phyloP scores from a whole-genome alignment of 2,797 vertebrate genomes.

The Spizella passerina region DNA sequence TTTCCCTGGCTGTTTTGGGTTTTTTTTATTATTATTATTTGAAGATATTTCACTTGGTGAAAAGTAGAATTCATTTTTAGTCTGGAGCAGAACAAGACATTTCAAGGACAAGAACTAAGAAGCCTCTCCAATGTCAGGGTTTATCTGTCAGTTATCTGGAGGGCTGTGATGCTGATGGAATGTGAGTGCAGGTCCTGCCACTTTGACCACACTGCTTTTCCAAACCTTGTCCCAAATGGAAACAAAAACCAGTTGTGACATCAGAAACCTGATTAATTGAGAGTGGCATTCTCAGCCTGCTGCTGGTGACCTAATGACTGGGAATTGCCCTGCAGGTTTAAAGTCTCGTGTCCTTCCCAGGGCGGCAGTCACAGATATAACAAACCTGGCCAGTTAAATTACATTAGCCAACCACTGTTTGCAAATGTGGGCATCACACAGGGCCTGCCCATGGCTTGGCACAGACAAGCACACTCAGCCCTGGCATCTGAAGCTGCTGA shows the following conservation, averaged over 20 bases:
- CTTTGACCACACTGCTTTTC: not conserved
- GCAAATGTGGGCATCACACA: not conserved
- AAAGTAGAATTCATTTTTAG: not conserved
- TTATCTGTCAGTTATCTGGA: not conserved
- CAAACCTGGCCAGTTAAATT: constrained; percentile 15
- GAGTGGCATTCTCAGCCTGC: constrained; percentile 78
- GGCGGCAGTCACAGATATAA: not conserved
- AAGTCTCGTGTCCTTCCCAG: constrained; percentile 3
- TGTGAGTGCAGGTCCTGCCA: not conserved
- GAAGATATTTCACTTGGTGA: not conserved
- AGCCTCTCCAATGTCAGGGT: not conserved
- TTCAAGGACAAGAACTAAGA: not conserved
- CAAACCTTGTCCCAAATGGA: not conserved
- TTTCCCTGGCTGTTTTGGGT: not conserved
- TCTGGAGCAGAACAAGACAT: not conserved
- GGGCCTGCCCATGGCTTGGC: not conserved
- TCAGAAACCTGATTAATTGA: constrained; percentile 81
- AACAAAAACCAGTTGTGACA: constrained; percentile 41
- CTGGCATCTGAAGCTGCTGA: constrained; percentile 33
- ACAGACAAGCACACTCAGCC: not conserved
- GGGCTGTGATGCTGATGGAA: constrained; percentile 47
- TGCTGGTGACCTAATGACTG: constrained; percentile 76
- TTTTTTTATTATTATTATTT: not conserved
- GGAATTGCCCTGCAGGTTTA: constrained; percentile 67
- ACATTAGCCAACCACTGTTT: constrained; percentile 7